Percentiles rank a stretch among this genome's conserved stretches.
These are phyloP conservation scores for Litocranius walleri DNA, from an alignment of 2,113 vertebrate genomes.

Conservation along the genomic window DNA sequence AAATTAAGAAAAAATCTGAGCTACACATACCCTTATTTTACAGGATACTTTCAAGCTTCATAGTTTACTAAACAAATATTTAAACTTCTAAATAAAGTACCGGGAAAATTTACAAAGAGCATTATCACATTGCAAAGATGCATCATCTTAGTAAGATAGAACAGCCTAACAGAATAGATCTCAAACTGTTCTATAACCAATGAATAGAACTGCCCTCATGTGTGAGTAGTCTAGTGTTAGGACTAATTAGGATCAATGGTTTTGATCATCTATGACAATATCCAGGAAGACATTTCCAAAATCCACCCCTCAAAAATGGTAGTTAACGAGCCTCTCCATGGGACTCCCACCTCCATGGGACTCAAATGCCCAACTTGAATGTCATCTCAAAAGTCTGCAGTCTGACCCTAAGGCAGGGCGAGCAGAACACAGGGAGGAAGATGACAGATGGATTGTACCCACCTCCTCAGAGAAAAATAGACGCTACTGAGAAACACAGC, in stretches of 20 bases:
- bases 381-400: background rate
- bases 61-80: slow-evolving; percentile 15
- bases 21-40: background rate
- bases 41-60: background rate
- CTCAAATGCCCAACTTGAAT: background rate
- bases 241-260: background rate
- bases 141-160: background rate
- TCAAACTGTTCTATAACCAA: background rate
- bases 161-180: background rate
- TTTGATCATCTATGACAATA: background rate
- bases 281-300: background rate
- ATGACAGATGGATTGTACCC: background rate
- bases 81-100: slow-evolving; percentile 15
- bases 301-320: background rate
- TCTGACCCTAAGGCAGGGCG: background rate
- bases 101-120: background rate
- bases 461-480: background rate
- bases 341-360: background rate
- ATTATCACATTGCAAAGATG: background rate
- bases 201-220: background rate
- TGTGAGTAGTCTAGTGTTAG: background rate
- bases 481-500: background rate
- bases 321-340: background rate
- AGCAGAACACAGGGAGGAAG: background rate
- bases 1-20: background rate